Base-by-base conservation (phyloP, 2,888 invertebrate genomes). In the Callimorpha dominula region DNA sequence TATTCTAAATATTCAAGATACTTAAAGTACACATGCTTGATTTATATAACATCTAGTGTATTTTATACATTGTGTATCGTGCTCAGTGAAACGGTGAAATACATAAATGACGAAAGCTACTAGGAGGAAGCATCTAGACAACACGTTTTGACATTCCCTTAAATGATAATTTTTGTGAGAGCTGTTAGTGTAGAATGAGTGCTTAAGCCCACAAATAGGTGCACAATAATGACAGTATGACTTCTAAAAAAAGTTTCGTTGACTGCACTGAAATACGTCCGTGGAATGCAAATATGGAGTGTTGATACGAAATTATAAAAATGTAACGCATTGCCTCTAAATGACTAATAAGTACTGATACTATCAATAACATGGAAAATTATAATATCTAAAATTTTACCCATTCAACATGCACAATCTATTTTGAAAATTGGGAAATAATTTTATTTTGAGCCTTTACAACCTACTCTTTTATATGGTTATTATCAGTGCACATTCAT, bases 321-420 rank as follows among this genome's bases (percentile, higher is more conserved):
- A 62, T 31, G 46, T 42, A 54, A 46, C 4, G 31, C 71, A 62
- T 54, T 65, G 49, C 68, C 66, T 65, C 70, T 72, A 74, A 46
- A 74, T 73, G 70, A 71, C 43, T 63, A 42, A 71, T 52, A 74
- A 72, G 73, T 68, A 63, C 71, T 73, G 9, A 52, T 68, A 31
- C 20, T 11, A 60, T 31, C 57, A 46, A 68, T 60, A n/a, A n/a
- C n/a, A n/a, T n/a, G n/a, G n/a, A n/a, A n/a, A n/a, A n/a, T n/a
- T n/a, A n/a, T n/a, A n/a, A n/a, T n/a, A n/a, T n/a, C 85, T 86
- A 87, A 87, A 83, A 75, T 78, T 80, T 84, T 90, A 92, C 89
- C 90, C 90, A 91, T 91, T 90, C 90, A 91, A 90, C 93, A 93
- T 93, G 94, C 94, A 93, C 85, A 91, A 89, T 89, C 88, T 90